Base-by-base conservation (phyloP, 2,888 invertebrate species). In the Tridacna crocea region DNA sequence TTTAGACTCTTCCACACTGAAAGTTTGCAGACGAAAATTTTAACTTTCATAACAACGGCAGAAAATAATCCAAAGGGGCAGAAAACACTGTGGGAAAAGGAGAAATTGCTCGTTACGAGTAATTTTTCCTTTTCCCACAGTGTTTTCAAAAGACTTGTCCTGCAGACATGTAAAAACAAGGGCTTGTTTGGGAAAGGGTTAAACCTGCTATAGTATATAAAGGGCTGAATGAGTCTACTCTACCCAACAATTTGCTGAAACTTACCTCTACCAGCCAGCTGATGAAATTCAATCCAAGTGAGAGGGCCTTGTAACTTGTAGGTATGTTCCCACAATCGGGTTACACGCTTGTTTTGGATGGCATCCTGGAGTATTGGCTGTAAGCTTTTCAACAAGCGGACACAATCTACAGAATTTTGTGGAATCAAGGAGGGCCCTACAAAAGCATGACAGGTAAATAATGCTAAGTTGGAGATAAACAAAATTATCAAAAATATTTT, bases 261-360 rank as follows among this genome's bases (percentile, higher is more conserved):
- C 80, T 58, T 83, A 95, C 96, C 98, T 93, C 98, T 96, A 13
- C 98, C 99, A 61, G 99, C 98, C 83, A 99, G 96, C 82, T 98
- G 96, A 95, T 99, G 99, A 95, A 99, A 99, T 94, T 99, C 98
- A 76, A 99, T 96, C 99, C 99, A 99, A 0, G 99, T 99, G 19
- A 99, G 96, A 48, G 99, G 99, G 0, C 99, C 99, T 87, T 98
- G 97, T 63, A 99, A 98, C 0, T 97, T 97, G 90, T 97, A 96
- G 0, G 97, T 97, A 76, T 98, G 98, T 94, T 99, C 99, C 97
- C 99, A 99, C 95, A 98, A 96, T 88, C 98, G 96, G 27, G 94
- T 94, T 26, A 94, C 93, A 10, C 94, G 91, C 90, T 98, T 98
- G 95, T 98, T 98, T 94, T 99, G 98, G 89, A 99, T 98, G 81